Percentiles rank a stretch among this genome's conserved stretches.
phyloP scores from a whole-genome alignment of 2,888 invertebrate genomes.

The Tethea ocularis region DNA sequence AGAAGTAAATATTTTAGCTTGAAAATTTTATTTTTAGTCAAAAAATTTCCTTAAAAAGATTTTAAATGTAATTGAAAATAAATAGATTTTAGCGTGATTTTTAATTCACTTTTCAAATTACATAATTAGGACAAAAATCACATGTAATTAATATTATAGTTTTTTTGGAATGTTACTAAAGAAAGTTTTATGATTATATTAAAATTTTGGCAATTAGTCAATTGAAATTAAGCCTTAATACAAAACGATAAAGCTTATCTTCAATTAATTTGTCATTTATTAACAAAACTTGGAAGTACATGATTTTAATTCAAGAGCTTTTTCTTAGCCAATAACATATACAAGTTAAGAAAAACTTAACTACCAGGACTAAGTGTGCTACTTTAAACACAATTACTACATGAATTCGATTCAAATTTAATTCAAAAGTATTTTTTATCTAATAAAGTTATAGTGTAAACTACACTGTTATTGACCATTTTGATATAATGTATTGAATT shows the following conservation, averaged over 20 bases:
- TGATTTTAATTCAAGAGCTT: background rate
- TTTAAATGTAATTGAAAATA: background rate
- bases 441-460: background rate
- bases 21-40: background rate
- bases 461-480: background rate
- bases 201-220: background rate
- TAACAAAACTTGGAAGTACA: background rate
- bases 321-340: background rate
- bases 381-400: background rate
- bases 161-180: background rate
- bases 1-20: background rate
- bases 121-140: too few species aligned
- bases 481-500: background rate
- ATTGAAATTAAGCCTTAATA: background rate
- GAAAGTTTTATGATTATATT: background rate
- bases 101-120: background rate
- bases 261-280: background rate
- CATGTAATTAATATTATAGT: background rate
- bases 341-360: background rate
- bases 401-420: background rate
- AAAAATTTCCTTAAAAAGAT: too few species aligned
- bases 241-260: background rate
- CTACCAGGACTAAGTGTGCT: background rate
- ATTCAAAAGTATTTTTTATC: background rate
- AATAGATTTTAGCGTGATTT: background rate